Percentiles rank a stretch among this genome's conserved stretches.
These are phyloP conservation scores for Zaprionus ghesquierei DNA, from an alignment of 1,140 invertebrate species.

Conservation along the genomic window DNA sequence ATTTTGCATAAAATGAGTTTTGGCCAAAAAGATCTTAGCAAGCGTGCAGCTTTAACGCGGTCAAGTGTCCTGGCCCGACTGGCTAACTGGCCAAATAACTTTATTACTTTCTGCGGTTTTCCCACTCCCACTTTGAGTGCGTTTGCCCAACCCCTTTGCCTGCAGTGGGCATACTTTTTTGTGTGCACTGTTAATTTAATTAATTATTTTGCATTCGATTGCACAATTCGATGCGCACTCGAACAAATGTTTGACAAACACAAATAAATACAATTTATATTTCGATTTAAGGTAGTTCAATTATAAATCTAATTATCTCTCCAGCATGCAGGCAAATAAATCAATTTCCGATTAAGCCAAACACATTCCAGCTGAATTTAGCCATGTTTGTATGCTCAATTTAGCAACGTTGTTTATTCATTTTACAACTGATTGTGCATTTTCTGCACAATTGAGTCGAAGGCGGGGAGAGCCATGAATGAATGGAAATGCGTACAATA, in stretches of 20 bases:
- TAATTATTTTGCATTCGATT: constrained; percentile 22
- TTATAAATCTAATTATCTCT: constrained; percentile 2
- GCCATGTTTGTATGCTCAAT: background rate
- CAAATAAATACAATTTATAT: background rate
- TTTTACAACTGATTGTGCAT: background rate
- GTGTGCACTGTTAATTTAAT: constrained; percentile 38
- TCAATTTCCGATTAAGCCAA: background rate
- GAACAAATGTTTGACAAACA: background rate
- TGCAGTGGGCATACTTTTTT: too few species aligned
- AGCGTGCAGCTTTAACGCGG: constrained; percentile 42
- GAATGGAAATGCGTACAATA: background rate
- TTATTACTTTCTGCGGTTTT: constrained; percentile 37
- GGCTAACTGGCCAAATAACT: constrained; percentile 12
- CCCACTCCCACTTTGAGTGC: background rate
- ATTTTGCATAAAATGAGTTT: constrained; percentile 30
- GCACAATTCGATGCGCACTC: background rate
- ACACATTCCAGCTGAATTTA: background rate
- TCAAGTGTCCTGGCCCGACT: constrained; percentile 39
- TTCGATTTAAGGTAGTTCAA: background rate
- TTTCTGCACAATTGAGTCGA: background rate
- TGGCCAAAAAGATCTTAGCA: background rate
- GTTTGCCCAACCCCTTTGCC: background rate
- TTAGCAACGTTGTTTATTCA: background rate
- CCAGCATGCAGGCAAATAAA: background rate
- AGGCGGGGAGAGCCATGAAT: background rate